Evolutionary conservation across 2,113 vertebrate species (phyloP).

Genomic region (Pseudorasbora parva): DNA sequence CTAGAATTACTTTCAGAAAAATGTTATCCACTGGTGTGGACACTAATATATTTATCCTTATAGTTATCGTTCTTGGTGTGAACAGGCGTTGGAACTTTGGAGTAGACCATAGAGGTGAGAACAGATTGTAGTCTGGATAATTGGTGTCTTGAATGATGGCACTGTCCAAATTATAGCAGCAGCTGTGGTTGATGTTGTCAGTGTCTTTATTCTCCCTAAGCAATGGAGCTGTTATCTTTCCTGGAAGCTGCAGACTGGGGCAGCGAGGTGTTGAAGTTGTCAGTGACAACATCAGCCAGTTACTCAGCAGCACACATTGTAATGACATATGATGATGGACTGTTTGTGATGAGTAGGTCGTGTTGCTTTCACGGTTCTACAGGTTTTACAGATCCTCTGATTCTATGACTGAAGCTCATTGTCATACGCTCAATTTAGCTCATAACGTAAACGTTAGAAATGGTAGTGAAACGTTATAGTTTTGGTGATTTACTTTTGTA

Average conservation of each 20-base stretch:
- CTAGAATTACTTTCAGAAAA: too few relatives aligned
- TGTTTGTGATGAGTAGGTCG: background rate
- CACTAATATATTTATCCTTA: too few relatives aligned
- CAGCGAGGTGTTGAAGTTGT: slow-evolving; percentile 19
- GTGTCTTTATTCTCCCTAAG: background rate
- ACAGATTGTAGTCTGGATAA: slow-evolving; percentile 6
- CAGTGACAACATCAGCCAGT: slow-evolving; percentile 13
- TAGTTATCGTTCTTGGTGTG: too few relatives aligned
- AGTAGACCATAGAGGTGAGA: background rate
- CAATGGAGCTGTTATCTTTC: background rate
- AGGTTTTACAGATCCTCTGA: background rate
- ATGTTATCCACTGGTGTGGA: too few relatives aligned
- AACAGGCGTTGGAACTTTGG: background rate
- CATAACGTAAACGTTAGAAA: background rate
- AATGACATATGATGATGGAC: background rate
- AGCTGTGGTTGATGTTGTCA: slow-evolving; percentile 18
- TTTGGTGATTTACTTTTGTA: background rate
- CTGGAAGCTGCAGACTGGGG: background rate
- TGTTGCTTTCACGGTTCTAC: background rate
- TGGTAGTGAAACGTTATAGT: background rate
- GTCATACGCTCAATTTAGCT: background rate
- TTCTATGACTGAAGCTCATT: background rate
- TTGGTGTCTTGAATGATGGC: slow-evolving; percentile 25
- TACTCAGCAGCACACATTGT: background rate
- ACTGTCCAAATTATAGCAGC: slow-evolving; percentile 8